These are phyloP conservation scores for Malacosoma neustria DNA, from an alignment of 2,888 invertebrate genomes.

Conservation along the genomic window DNA sequence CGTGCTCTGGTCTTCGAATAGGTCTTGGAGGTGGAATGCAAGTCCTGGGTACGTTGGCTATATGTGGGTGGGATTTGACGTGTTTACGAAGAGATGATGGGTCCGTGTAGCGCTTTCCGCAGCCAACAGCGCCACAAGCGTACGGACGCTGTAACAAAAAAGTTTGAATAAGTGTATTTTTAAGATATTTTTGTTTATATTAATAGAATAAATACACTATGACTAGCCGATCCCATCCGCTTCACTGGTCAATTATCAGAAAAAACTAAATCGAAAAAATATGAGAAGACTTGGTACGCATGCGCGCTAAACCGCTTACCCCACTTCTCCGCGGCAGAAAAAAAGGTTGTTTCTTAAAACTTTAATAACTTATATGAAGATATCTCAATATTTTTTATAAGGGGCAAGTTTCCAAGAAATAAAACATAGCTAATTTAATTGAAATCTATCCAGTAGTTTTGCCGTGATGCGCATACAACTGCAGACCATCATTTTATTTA, in stretches of 20 bases:
- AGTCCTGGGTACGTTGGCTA: slow-evolving; percentile 48
- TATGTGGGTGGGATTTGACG: slow-evolving; percentile 85
- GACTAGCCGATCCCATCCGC: no score
- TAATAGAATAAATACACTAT: no score
- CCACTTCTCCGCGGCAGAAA: no score
- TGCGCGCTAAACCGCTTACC: no score
- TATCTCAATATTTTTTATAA: no score
- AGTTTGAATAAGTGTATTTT: neutral
- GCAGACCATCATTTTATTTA: no score
- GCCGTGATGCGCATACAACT: no score
- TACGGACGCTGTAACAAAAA: slow-evolving; percentile 85
- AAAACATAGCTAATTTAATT: neutral
- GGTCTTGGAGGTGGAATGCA: slow-evolving; percentile 49
- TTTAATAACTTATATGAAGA: no score
- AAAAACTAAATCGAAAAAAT: no score
- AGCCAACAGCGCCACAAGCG: slow-evolving; percentile 90
- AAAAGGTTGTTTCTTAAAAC: no score
- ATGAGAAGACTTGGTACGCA: no score
- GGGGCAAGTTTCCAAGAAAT: neutral
- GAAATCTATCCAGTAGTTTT: neutral
- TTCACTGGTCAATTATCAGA: no score
- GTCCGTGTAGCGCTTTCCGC: slow-evolving; percentile 94
- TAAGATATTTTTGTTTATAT: neutral
- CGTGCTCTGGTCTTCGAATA: slow-evolving; percentile 38
- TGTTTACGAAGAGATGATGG: slow-evolving; percentile 95